Evolutionary conservation across 2,888 invertebrate genomes (phyloP).

Genomic region (Uropetala carovei): DNA sequence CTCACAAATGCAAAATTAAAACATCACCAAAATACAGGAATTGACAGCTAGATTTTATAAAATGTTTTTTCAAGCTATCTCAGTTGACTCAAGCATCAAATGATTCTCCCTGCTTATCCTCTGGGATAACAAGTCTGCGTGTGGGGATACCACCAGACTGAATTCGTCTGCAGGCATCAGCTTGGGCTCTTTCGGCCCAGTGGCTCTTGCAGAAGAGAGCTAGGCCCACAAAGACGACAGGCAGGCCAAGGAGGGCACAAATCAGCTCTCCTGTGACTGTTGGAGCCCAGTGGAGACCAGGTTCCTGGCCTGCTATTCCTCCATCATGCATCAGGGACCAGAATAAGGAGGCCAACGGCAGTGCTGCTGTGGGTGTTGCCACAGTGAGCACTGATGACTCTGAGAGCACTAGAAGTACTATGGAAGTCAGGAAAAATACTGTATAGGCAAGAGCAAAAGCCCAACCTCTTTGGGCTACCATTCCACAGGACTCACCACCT

Average conservation of each 20-base stretch:
- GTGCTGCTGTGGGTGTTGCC: conserved; percentile 76
- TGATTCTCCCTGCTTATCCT: conserved; percentile 52
- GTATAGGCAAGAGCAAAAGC: conserved; percentile 76
- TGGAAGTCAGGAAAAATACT: conserved; percentile 75
- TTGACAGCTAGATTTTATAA: conserved; percentile 48
- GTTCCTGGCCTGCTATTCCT: conserved; percentile 69
- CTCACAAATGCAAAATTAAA: conserved; percentile 56
- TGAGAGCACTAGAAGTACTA: conserved; percentile 77
- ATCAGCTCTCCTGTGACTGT: conserved; percentile 80
- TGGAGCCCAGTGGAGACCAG: conserved; percentile 77
- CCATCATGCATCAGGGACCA: conserved; percentile 77
- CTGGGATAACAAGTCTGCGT: conserved; percentile 16
- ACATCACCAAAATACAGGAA: conserved; percentile 63
- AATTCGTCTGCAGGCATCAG: conserved; percentile 19
- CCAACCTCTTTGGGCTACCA: conserved; percentile 75
- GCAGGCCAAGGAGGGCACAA: conserved; percentile 79
- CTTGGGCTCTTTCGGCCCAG: conserved; percentile 69
- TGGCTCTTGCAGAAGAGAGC: conserved; percentile 77
- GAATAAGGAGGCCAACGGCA: conserved; percentile 79
- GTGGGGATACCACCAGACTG: background rate
- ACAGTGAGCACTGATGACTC: conserved; percentile 80
- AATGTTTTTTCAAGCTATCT: conserved; percentile 44
- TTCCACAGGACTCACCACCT: conserved; percentile 70
- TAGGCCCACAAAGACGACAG: conserved; percentile 78
- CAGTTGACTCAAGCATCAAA: conserved; percentile 25